These are phyloP conservation scores for Nasonia longicornis DNA, from an alignment of 1,140 invertebrate species.

Conservation along the genomic window DNA sequence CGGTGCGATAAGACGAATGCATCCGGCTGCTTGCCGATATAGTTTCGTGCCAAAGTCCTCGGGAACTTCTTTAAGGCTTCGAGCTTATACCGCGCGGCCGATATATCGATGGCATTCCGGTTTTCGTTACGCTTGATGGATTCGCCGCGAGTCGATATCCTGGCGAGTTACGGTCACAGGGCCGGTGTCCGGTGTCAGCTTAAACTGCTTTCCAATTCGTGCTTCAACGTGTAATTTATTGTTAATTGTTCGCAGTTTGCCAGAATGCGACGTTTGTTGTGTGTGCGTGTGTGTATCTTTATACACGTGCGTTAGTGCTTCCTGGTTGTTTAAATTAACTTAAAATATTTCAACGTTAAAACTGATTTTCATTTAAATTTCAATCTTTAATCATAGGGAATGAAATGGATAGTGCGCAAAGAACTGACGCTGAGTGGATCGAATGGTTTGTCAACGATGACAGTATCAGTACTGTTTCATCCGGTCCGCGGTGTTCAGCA, in stretches of 20 bases:
- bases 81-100: not conserved
- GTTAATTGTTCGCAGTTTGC: too few species aligned
- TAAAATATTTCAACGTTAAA: too few species aligned
- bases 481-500: constrained; percentile 64
- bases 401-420: constrained; percentile 58
- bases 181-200: constrained; percentile 22
- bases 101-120: constrained; percentile 23
- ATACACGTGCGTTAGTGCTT: too few species aligned
- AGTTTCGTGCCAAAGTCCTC: not conserved
- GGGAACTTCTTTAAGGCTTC: not conserved
- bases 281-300: too few species aligned
- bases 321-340: too few species aligned
- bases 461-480: constrained; percentile 70
- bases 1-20: too few species aligned
- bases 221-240: not conserved
- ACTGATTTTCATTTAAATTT: not conserved
- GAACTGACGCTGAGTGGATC: constrained; percentile 59
- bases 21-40: not conserved
- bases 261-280: too few species aligned
- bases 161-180: not conserved
- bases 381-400: constrained; percentile 46
- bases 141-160: not conserved
- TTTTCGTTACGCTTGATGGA: constrained; percentile 21
- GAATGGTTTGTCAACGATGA: constrained; percentile 64
- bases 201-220: constrained; percentile 17